These are phyloP conservation scores for Solenodon paradoxus DNA, from an alignment of 2,113 vertebrate species.

Conservation along the genomic window DNA sequence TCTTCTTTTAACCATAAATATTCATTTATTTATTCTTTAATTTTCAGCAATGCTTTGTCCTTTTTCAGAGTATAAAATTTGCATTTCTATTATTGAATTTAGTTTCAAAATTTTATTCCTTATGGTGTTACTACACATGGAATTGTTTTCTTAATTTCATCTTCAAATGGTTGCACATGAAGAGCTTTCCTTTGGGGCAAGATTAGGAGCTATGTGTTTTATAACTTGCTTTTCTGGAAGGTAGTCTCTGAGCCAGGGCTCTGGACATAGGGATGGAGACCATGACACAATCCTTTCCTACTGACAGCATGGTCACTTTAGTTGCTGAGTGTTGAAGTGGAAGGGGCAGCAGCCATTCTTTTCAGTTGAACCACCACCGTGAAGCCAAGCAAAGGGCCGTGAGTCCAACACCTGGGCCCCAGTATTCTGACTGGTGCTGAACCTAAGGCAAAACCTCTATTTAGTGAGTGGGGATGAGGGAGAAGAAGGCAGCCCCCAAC, in stretches of 20 bases:
- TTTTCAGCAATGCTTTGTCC: not conserved
- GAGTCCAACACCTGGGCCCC: not conserved
- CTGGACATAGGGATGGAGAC: not conserved
- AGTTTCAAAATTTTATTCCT: not conserved
- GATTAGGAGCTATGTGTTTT: not conserved
- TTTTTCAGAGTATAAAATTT: not conserved
- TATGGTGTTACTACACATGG: not conserved
- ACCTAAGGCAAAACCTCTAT: not conserved
- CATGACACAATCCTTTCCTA: not conserved
- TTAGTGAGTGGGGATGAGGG: not conserved
- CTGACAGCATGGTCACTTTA: not conserved
- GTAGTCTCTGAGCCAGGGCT: not conserved
- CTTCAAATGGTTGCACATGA: not conserved
- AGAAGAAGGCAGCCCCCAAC: not conserved
- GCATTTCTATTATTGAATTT: not conserved
- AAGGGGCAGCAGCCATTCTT: not conserved
- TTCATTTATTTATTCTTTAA: no score
- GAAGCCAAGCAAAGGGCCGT: no score
- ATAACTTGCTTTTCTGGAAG: not conserved
- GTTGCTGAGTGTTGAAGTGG: not conserved
- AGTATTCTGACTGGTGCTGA: not conserved
- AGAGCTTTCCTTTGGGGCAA: not conserved
- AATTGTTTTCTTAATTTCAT: not conserved
- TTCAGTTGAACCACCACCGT: not conserved
- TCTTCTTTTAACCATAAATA: no score